Evolutionary conservation across 1,140 invertebrate genomes (phyloP).

Genomic region (Papilio glaucus): DNA sequence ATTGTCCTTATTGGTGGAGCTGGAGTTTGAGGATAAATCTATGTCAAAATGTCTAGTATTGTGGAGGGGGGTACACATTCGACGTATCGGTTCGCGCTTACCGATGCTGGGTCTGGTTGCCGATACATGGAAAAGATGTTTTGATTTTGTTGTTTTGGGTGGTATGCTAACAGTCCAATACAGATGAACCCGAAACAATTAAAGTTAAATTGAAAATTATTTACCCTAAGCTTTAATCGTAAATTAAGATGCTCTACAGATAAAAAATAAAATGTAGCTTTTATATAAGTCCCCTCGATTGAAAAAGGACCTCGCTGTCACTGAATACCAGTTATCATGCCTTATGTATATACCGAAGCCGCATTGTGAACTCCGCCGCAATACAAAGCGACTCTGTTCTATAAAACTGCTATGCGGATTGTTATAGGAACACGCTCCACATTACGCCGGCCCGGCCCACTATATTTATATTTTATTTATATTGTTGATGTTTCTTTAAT

Average conservation of each 20-base stretch:
- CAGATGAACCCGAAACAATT: too few species aligned
- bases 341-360: background rate
- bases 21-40: too few species aligned
- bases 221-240: background rate
- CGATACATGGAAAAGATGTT: too few species aligned
- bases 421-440: background rate
- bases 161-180: too few species aligned
- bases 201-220: too few species aligned
- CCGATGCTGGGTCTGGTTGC: too few species aligned
- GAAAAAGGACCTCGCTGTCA: background rate
- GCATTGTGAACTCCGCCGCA: background rate
- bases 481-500: too few species aligned
- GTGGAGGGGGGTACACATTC: too few species aligned
- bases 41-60: too few species aligned
- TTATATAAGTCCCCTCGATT: background rate
- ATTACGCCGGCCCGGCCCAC: background rate
- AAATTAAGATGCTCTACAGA: background rate
- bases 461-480: background rate
- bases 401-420: background rate
- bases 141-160: too few species aligned
- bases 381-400: background rate
- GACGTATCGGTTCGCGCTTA: too few species aligned
- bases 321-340: background rate
- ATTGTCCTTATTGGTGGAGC: too few species aligned
- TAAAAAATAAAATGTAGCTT: background rate